Evolutionary conservation across 2,113 vertebrate genomes (phyloP), one percentile per base, ranked within the genome.

Genomic region (Petrocephalus microphthalmus): DNA sequence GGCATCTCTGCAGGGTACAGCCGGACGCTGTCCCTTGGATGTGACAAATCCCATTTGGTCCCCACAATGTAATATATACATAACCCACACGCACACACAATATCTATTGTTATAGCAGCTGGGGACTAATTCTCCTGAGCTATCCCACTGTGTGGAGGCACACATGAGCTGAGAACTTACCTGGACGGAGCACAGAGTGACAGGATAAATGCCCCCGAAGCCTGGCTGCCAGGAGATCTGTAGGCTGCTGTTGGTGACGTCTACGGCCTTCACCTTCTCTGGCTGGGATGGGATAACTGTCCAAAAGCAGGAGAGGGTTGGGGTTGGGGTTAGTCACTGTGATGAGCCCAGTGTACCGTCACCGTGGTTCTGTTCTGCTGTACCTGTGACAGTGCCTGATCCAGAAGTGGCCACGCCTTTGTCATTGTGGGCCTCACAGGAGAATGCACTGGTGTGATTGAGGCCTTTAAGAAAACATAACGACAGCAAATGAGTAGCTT

Each of bases 321-420:
- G 8, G 17, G 20, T 83, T 60, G 60, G 52, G 7, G 17, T 20
- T 22, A n/a, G 42, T 47, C 22, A 87, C 22, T 25, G 33, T 20
- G 25, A 37, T 19, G 29, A 8, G 86, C 20, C 86, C 85, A 71
- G 81, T 15, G 7, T 74, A 42, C 22, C 17, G 45, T 22, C n/a
- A 19, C 37, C 1, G 22, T 33, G 5, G 3, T 20, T 10, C 85
- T 37, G 37, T 15, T 7, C 5, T 1, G 53, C 88, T 92, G 53
- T 86, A 98, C 97, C 97, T 83, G 92, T 98, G 92, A 98, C 91
- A 25, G 93, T 94, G 4, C 97, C 97, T 0, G 96, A 96, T 22
- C 93, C 95, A 0, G 97, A 98, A 1, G 97, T 97, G 88, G 96
- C 95, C 87, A 97, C 96, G 0, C 97, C 97, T 88, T 97, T 98